Percentiles rank a stretch among this genome's conserved stretches.
phyloP scores from a whole-genome alignment of 2,797 vertebrate genomes.

The Poecile montanus region DNA sequence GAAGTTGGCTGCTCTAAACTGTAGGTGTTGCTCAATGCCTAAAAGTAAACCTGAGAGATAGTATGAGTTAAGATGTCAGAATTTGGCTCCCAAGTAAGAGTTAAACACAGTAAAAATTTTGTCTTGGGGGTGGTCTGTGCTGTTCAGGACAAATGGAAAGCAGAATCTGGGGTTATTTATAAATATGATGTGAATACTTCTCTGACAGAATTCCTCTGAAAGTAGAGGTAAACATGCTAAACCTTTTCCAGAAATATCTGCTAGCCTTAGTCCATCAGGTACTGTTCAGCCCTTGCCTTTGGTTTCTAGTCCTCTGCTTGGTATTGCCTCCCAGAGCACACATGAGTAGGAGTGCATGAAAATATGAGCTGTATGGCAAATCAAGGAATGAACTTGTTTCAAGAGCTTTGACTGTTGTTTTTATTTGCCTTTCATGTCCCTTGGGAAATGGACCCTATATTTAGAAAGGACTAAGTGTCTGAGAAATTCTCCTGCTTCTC shows the following conservation, averaged over 20 bases:
- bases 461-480: background rate
- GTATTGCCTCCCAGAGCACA: background rate
- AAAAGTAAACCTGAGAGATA: background rate
- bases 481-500: background rate
- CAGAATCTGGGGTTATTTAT: background rate
- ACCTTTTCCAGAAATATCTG: background rate
- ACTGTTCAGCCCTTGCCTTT: background rate
- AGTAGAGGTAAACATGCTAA: background rate
- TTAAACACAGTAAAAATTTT: background rate
- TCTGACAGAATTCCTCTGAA: background rate
- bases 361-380: background rate
- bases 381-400: background rate
- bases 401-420: background rate
- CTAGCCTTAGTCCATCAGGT: background rate
- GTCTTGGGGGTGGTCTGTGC: background rate
- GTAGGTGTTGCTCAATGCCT: background rate
- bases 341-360: background rate
- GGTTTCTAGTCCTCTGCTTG: background rate
- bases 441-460: background rate
- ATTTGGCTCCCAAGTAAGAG: background rate
- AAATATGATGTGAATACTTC: background rate
- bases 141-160: background rate
- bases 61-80: background rate
- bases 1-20: background rate
- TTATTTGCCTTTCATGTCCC: background rate